These are phyloP conservation scores for Archilochus colubris DNA, from an alignment of 2,113 vertebrate species.

Conservation along the genomic window DNA sequence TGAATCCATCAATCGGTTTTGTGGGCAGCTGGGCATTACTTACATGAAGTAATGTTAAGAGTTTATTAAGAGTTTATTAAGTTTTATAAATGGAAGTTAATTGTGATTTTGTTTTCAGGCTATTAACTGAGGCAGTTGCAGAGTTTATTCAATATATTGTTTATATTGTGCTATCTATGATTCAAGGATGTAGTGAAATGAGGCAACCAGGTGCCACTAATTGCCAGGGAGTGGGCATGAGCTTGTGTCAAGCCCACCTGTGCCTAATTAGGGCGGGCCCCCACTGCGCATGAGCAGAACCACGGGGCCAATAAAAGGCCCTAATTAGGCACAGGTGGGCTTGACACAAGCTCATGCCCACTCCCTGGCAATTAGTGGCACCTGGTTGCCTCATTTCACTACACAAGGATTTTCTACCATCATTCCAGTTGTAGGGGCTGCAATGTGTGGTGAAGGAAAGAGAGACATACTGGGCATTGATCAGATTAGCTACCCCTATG, in stretches of 20 bases:
- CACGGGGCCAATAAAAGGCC: too few species aligned
- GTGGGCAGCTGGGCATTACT: background rate
- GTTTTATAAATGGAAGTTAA: background rate
- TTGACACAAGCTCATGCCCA: too few species aligned
- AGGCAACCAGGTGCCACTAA: too few species aligned
- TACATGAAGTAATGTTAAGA: background rate
- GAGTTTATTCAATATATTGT: background rate
- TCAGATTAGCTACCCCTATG: background rate
- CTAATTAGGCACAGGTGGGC: too few species aligned
- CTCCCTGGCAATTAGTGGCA: too few species aligned
- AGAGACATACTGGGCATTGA: background rate
- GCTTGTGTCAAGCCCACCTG: too few species aligned
- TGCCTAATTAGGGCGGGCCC: too few species aligned
- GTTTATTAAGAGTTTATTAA: background rate
- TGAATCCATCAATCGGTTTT: background rate
- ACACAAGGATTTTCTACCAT: too few species aligned
- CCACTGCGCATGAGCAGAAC: too few species aligned
- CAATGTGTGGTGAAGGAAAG: background rate
- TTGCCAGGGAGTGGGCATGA: too few species aligned
- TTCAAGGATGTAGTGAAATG: too few species aligned
- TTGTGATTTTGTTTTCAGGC: background rate
- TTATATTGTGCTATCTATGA: background rate
- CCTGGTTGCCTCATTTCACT: too few species aligned
- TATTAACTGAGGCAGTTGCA: background rate
- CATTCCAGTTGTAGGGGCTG: background rate